These are phyloP conservation scores for Lethenteron camtschaticum DNA, from an alignment of 2,113 vertebrate genomes.

Conservation along the genomic window DNA sequence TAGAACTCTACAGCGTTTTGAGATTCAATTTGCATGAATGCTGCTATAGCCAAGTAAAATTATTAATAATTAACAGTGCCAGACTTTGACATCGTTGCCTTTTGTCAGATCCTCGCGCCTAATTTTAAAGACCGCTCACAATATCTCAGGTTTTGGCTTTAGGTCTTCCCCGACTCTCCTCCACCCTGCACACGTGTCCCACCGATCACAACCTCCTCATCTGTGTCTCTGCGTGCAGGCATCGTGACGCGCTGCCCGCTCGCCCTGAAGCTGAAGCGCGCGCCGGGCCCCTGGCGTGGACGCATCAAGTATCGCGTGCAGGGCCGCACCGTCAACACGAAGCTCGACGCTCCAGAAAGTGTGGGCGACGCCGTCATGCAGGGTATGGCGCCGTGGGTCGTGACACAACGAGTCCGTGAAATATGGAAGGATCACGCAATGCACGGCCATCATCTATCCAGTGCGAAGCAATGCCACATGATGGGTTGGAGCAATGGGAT, in stretches of 20 bases:
- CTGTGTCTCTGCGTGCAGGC: neutral
- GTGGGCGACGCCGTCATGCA: neutral
- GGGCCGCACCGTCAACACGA: neutral
- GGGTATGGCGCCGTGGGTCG: neutral
- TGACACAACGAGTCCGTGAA: neutral
- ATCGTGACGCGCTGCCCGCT: slow-evolving; percentile 2
- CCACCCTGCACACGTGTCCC: too few relatives aligned
- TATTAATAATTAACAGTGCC: too few relatives aligned
- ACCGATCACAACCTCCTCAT: too few relatives aligned
- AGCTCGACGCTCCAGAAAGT: neutral
- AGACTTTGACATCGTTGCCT: too few relatives aligned
- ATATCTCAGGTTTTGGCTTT: too few relatives aligned
- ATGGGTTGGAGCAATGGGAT: neutral
- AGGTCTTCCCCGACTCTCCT: too few relatives aligned
- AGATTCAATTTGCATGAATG: too few relatives aligned
- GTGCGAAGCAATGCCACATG: neutral
- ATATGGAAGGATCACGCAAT: neutral
- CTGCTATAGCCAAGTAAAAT: too few relatives aligned
- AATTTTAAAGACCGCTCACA: too few relatives aligned
- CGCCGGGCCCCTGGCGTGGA: neutral
- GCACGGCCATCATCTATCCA: neutral
- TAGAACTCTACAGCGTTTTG: too few relatives aligned
- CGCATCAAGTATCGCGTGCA: neutral
- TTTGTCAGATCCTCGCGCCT: too few relatives aligned
- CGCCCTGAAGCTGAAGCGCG: neutral